These are phyloP conservation scores for Neotoxoptera formosana DNA, from an alignment of 1,140 invertebrate genomes.

Conservation along the genomic window DNA sequence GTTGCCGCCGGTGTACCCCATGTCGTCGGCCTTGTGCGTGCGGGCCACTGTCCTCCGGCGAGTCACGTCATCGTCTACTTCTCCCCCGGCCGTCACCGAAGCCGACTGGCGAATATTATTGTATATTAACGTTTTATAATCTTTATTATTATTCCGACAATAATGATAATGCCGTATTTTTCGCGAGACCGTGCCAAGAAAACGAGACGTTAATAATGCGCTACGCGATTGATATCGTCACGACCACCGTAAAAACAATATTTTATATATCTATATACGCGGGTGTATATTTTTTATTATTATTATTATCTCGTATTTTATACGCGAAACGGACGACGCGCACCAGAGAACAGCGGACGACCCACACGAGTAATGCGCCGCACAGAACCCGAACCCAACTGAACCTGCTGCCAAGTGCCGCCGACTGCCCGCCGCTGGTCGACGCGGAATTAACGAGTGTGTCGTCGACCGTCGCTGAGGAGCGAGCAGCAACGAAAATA, in stretches of 20 bases:
- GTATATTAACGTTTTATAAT: not conserved
- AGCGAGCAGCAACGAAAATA: constrained; percentile 41
- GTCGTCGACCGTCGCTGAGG: not conserved
- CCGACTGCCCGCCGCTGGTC: not conserved
- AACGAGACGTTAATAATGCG: not conserved
- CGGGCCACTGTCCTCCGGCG: not conserved
- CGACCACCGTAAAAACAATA: not conserved
- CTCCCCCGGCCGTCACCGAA: not conserved
- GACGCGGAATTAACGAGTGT: not conserved
- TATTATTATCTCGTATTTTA: not conserved
- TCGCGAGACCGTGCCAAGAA: not conserved
- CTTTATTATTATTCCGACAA: too few relatives aligned
- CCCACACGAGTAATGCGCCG: not conserved
- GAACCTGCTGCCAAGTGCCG: not conserved
- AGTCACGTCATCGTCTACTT: not conserved
- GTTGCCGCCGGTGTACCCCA: constrained; percentile 46
- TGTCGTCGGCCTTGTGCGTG: not conserved
- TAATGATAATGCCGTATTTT: not conserved
- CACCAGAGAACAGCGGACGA: not conserved
- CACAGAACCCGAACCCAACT: constrained; percentile 31
- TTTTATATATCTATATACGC: not conserved
- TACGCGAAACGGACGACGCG: not conserved
- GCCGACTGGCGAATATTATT: not conserved
- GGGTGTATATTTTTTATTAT: not conserved
- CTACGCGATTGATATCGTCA: not conserved